phyloP scores from a whole-genome alignment of 1,140 invertebrate species.

The Papilio dardanus region DNA sequence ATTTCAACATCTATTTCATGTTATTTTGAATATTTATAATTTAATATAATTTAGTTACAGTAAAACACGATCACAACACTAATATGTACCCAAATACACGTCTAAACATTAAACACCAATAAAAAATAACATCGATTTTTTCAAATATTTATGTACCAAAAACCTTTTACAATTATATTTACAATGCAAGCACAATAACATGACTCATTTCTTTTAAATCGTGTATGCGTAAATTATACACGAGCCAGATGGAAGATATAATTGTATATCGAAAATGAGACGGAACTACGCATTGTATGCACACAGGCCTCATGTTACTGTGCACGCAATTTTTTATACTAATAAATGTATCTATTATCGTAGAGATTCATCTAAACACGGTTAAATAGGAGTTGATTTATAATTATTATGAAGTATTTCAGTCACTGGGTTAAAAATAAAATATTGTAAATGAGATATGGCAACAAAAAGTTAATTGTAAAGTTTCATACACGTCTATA shows the following conservation, averaged over 20 bases:
- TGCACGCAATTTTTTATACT: neutral
- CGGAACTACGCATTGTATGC: neutral
- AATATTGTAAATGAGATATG: neutral
- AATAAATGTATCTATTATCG: conserved; percentile 18
- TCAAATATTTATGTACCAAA: conserved; percentile 10
- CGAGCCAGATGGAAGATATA: conserved; percentile 1
- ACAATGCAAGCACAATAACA: conserved; percentile 13
- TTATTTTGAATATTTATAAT: neutral
- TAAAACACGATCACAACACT: conserved; percentile 41
- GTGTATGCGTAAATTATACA: neutral
- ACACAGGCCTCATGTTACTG: neutral
- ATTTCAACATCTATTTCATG: neutral
- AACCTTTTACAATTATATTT: conserved; percentile 10
- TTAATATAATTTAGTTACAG: conserved; percentile 1
- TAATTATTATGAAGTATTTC: conserved; percentile 2
- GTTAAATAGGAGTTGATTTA: neutral
- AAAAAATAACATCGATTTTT: conserved; percentile 47
- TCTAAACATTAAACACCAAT: conserved; percentile 55
- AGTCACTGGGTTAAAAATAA: conserved; percentile 14
- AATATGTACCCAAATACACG: conserved; percentile 40
- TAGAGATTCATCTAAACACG: conserved; percentile 23
- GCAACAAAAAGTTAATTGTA: neutral
- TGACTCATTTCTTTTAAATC: neutral
- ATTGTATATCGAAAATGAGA: neutral
- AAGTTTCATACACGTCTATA: too few relatives aligned